Evolutionary conservation across 1,140 invertebrate genomes (phyloP), one percentile per base, ranked within the genome.

Genomic region (Hermetia illucens): DNA sequence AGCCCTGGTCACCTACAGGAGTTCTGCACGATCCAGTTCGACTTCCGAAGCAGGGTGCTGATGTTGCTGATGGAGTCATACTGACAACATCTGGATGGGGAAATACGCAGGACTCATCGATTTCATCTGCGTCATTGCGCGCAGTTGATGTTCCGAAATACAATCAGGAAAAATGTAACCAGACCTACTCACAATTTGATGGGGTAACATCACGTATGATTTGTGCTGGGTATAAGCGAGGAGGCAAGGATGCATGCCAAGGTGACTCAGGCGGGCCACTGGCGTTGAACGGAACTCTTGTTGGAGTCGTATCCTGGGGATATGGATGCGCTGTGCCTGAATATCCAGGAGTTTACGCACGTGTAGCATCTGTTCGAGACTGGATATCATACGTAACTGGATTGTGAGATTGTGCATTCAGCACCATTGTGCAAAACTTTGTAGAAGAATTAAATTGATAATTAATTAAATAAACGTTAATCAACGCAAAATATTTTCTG

Each of bases 221-320:
- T 1, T 83, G 80, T 46, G 79, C 80, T 21, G 79, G 78, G 3
- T 72, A 69, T 37, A 48, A 59, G 1, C 64, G 73, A 36, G 79
- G 78, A 3, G 71, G 72, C 13, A 75, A 68, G 48, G 79, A 82
- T 49, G 72, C 79, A 3, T 83, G 80, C 42, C 73, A 76, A 55
- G 78, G 65, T 4, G 66, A 68, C 35, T 65, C 62, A 0, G 66
- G 65, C 33, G 64, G 66, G 2, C 65, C 65, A 0, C 25, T 65
- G n/a, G 19, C 49, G 5, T 38, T 42, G 18, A 52, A 62, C 1
- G 43, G 38, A 9, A 42, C 51, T 5, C 43, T 64, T 0, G 59
- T 60, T 36, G 76, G 76, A 20, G 62, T 79, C 10, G 70, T 75
- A 1, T 74, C 72, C 0, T 77, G 67, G 67, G 68, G 68, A 3